Base-by-base conservation (phyloP, 2,888 invertebrate genomes). In the Lasioglossum lativentre region DNA sequence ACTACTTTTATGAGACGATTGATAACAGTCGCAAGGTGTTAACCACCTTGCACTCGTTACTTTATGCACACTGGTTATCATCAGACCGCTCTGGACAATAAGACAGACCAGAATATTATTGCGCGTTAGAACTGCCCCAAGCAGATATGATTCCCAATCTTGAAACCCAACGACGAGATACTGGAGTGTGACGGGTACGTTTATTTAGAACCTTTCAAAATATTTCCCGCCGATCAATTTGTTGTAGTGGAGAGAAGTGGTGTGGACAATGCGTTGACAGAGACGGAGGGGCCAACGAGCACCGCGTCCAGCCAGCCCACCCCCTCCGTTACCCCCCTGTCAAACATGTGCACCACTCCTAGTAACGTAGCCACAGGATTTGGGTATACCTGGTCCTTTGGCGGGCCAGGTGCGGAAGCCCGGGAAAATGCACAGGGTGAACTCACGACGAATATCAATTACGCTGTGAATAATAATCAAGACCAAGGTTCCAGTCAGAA, bases 291-390 rank as follows among this genome's bases (percentile, higher is more conserved):
- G 90, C 89, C 92, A 75, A 91, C 89, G 75, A 90, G 88, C 85
- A 90, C 88, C 76, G 90, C 90, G 82, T 91, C 92, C 71, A 93
- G 91, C 90, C 93, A 93, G 88, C 90, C 92, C 86, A 91, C 92
- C 91, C 92, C 93, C 91, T 92, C 92, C 86, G 92, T 93, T 84
- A 91, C 93, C 78, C 93, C 93, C 86, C 89, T 95, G 80, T 93
- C 94, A 90, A 95, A 94, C 91, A 95, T 95, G 95, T 95, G 95
- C 91, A 95, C 95, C 80, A 94, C 95, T 78, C 95, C 95, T 88
- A 94, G 95, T 83, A 95, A 95, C 89, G 94, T 95, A 45, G 94
- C 94, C 78, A 90, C 95, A 83, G 95, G 95, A 91, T 95, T 95
- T 91, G 95, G 95, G 87, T 95, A 95, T 87, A 92, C 95, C 91